Base-by-base conservation (phyloP, 2,113 vertebrate genomes). In the Glareola pratincola region DNA sequence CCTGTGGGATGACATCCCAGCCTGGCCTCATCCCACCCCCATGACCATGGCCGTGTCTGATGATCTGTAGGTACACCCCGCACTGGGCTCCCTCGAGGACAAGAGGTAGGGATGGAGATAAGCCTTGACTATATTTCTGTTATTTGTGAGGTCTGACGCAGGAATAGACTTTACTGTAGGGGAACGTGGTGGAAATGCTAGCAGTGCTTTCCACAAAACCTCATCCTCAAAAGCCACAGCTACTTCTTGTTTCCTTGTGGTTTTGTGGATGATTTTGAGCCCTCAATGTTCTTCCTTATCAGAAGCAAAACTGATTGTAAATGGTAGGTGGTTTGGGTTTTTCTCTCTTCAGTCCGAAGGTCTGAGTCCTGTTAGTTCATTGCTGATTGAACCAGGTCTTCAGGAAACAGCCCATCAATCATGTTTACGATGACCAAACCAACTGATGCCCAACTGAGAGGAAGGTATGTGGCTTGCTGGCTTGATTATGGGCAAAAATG, bases 361-460 rank as follows among this genome's bases (percentile, higher is more conserved):
- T 60, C 32, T 45, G 26, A 82, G n/a, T 71, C 18, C 8, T 59
- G 20, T 12, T 72, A n/a, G 37, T n/a, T 87, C 29, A 66, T 29
- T 8, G 2, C 30, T 0, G 0, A 30, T n/a, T 0, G 0, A 67
- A 68, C 16, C 1, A 2, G 37, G 63, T 53, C 32, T 67, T 78
- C 26, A 60, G 69, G 37, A 78, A 91, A 47, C 19, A 43, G 47
- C 41, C 23, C 13, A 59, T 67, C 26, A 34, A 7, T 51, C 21
- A 15, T 11, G 5, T 41, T 59, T 63, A 19, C 5, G 23, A 32
- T 24, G 8, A 39, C 51, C 19, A 57, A 27, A 75, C 53, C 10
- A 59, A 59, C n/a, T n/a, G 39, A 39, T 39, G 23, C 10, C 23
- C 32, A 7, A 7, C 1, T 36, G 39, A 54, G 17, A 41, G 18